Evolutionary conservation across 2,113 vertebrate genomes (phyloP), one percentile per base, ranked within the genome.

Genomic region (Craseonycteris thonglongyai): DNA sequence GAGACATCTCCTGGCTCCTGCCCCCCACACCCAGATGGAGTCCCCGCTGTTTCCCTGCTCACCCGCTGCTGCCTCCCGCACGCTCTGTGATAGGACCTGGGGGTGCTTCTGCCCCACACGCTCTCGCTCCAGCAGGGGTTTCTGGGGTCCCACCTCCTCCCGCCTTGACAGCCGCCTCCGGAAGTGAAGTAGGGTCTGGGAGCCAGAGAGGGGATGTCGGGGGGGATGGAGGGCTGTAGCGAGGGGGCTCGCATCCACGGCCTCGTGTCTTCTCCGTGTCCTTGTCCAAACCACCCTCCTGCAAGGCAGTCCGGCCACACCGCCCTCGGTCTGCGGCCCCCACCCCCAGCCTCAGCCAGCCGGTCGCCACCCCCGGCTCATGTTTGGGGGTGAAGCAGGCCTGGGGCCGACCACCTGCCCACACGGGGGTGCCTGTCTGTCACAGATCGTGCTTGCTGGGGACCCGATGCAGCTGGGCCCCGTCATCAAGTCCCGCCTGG

Each of bases 401-500:
- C n/a, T n/a, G n/a, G n/a, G n/a, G n/a, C n/a, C n/a, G n/a, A n/a
- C n/a, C n/a, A n/a, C n/a, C n/a, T 72, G 49, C 49, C 49, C 49
- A 51, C 49, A 16, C 4, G 49, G 49, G 15, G 49, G 38, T 26
- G 75, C 49, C 14, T 38, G 51, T 35, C 33, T 92, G n/a, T 14
- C 81, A 14, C 92, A 99, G 99, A 98, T 99, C 15, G 97, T 99
- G 83, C 98, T 99, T 38, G 99, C 99, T 15, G 99, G 99, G 93
- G 99, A 99, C 96, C 99, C 99, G 38, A 98, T 98, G 97, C 99
- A 99, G 93, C 97, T 99, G 78, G 99, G 99, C 8, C 99, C 99
- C 0, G 80, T 99, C 51, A 98, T 99, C 94, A 99, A 99, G 98
- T 99, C 99, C 76, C 98, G 97, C 74, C 95, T 99, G 6, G 99